phyloP scores from a whole-genome alignment of 2,113 vertebrate genomes.

The Neoarius graeffei region DNA sequence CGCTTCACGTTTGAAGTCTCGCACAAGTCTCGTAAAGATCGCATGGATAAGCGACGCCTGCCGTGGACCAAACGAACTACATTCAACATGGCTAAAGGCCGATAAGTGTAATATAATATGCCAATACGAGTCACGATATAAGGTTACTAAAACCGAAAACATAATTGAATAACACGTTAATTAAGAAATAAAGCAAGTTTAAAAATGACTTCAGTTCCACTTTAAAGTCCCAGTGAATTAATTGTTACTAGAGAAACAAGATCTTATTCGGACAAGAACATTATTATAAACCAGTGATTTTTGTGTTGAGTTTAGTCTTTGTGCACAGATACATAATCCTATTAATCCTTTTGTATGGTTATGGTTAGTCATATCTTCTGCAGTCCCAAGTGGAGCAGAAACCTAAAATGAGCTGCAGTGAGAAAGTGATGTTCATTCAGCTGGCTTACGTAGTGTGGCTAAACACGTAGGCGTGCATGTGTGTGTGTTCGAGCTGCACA shows the following conservation, averaged over 20 bases:
- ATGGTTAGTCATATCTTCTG: not conserved
- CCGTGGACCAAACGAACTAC: too few relatives aligned
- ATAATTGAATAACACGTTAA: too few relatives aligned
- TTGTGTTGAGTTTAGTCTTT: not conserved
- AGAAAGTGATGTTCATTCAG: constrained; percentile 27
- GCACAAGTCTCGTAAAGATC: too few relatives aligned
- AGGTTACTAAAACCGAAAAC: too few relatives aligned
- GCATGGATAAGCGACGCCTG: too few relatives aligned
- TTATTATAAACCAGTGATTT: not conserved
- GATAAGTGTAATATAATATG: too few relatives aligned
- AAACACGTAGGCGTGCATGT: constrained; percentile 19
- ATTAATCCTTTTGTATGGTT: not conserved
- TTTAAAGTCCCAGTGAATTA: not conserved
- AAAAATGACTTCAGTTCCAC: too few relatives aligned
- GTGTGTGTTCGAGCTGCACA: constrained; percentile 3
- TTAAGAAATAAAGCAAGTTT: too few relatives aligned
- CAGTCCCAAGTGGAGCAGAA: not conserved
- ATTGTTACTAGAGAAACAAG: not conserved
- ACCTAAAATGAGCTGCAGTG: constrained; percentile 5
- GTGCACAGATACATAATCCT: not conserved
- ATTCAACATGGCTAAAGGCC: too few relatives aligned
- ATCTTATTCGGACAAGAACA: not conserved
- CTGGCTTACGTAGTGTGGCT: constrained; percentile 2
- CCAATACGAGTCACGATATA: too few relatives aligned
- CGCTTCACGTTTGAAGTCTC: too few relatives aligned